Percentiles rank a stretch among this genome's conserved stretches.
Conservation (phyloP, 2,888 invertebrate genomes). For the Meandrusa payeni region DNA sequence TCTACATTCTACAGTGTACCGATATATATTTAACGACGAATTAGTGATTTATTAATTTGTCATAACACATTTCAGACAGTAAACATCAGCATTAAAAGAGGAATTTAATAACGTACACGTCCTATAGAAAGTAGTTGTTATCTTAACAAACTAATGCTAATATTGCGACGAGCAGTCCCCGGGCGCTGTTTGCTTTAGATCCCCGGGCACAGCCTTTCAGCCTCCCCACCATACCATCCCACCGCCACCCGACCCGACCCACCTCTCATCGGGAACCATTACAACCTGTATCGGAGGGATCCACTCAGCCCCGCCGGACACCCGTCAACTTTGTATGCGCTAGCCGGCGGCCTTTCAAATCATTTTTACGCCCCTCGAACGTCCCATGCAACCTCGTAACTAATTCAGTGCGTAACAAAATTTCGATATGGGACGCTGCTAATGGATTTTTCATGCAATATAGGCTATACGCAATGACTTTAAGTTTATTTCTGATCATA, state of each 20-base stretch:
- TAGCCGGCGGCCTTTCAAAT: constrained; percentile 49
- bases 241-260: constrained; percentile 29
- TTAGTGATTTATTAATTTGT: not conserved
- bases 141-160: constrained; percentile 42
- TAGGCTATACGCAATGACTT: not conserved
- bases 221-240: constrained; percentile 42
- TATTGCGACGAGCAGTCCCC: constrained; percentile 53
- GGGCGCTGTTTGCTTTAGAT: constrained; percentile 49
- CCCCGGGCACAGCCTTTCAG: constrained; percentile 42
- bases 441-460: constrained; percentile 32
- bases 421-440: constrained; percentile 24
- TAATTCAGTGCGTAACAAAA: constrained; percentile 42
- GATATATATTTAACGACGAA: no score
- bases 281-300: constrained; percentile 59
- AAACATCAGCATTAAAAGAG: constrained; percentile 7
- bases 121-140: constrained; percentile 20
- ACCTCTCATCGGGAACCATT: constrained; percentile 54
- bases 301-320: constrained; percentile 68
- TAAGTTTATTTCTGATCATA: not conserved
- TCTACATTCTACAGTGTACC: no score
- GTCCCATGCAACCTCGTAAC: constrained; percentile 36
- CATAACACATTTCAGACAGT: not conserved
- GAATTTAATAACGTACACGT: constrained; percentile 15
- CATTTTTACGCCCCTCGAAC: constrained; percentile 40
- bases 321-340: constrained; percentile 61